Evolutionary conservation across 2,797 vertebrate species (phyloP).

Genomic region (Lithobates pipiens): DNA sequence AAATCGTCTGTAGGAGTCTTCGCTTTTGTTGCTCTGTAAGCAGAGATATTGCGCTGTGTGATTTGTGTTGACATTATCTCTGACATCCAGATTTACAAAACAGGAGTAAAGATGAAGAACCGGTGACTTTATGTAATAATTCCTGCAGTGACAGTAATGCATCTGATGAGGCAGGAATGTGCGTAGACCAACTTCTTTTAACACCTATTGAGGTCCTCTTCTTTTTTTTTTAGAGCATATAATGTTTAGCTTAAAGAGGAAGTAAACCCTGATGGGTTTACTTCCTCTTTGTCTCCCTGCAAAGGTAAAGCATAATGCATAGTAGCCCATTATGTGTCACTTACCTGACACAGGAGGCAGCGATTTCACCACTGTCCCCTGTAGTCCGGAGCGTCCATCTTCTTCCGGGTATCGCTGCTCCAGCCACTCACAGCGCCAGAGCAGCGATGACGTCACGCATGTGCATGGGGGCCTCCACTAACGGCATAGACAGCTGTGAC

Average conservation of each 20-base stretch:
- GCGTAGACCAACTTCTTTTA: conserved; percentile 21
- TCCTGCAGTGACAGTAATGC: conserved; percentile 24
- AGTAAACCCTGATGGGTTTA: too few species aligned
- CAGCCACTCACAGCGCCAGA: too few species aligned
- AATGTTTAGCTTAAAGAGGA: conserved; percentile 14
- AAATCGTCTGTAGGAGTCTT: conserved; percentile 12
- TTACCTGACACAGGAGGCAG: too few species aligned
- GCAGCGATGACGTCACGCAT: too few species aligned
- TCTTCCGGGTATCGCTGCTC: too few species aligned
- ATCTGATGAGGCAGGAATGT: neutral
- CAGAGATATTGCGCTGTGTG: conserved; percentile 32
- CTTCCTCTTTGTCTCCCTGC: too few species aligned
- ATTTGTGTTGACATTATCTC: conserved; percentile 52
- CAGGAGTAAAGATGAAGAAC: neutral
- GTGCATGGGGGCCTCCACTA: too few species aligned
- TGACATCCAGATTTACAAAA: conserved; percentile 52
- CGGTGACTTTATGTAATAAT: conserved; percentile 16
- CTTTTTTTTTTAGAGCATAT: conserved; percentile 4
- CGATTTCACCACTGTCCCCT: too few species aligned
- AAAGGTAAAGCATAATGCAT: too few species aligned
- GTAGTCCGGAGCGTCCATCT: too few species aligned
- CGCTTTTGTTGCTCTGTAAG: conserved; percentile 1
- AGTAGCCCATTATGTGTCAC: too few species aligned
- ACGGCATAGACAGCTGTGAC: too few species aligned
- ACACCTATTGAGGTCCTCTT: conserved; percentile 1